Evolutionary conservation across 2,113 vertebrate species (phyloP).

Genomic region (Hypomesus transpacificus): DNA sequence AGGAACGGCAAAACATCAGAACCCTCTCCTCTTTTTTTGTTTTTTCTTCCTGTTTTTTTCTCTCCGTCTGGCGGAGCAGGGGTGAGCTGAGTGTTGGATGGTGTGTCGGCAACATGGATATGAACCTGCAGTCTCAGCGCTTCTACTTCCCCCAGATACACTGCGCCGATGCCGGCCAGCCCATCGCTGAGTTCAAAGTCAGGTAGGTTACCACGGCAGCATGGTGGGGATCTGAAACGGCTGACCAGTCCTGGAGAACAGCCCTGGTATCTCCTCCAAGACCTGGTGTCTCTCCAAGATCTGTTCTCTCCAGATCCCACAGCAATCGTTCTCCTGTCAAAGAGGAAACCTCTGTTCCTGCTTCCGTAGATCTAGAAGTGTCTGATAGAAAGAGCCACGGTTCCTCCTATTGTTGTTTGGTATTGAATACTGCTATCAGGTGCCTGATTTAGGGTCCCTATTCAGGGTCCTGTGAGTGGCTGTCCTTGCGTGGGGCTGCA

Average conservation of each 20-base stretch:
- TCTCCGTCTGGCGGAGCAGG: conserved; percentile 6
- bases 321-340: no score
- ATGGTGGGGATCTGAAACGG: background rate
- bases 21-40: background rate
- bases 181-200: conserved; percentile 69
- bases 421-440: no score
- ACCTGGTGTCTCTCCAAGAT: no score
- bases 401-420: no score
- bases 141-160: conserved; percentile 74
- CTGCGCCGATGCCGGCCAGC: conserved; percentile 60
- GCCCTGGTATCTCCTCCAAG: no score
- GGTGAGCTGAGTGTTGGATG: conserved; percentile 30
- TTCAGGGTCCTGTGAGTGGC: conserved; percentile 29
- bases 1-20: background rate
- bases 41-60: background rate
- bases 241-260: no score
- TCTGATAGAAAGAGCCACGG: no score
- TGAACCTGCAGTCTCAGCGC: conserved; percentile 71
- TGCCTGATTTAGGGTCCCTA: no score
- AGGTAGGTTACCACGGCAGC: conserved; percentile 57
- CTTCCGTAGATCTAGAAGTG: no score
- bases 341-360: no score
- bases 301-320: no score
- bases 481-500: conserved; percentile 61
- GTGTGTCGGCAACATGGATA: conserved; percentile 59